Evolutionary conservation across 2,888 invertebrate species (phyloP).

Genomic region (Drosophila formosana): DNA sequence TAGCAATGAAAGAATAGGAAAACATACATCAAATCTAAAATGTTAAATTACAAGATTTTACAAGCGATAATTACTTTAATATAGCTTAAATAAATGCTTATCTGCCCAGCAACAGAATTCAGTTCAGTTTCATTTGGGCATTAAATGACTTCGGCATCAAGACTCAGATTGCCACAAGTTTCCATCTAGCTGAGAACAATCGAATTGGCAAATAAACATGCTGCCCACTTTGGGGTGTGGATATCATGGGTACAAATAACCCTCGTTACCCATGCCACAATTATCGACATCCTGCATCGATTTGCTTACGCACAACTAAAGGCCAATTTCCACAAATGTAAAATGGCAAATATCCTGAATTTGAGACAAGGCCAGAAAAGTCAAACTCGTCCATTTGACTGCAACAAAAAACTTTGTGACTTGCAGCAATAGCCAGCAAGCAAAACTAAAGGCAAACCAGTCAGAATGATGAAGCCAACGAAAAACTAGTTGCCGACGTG

Average conservation of each 20-base stretch:
- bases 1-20: too few relatives aligned
- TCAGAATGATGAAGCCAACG: conserved; percentile 1
- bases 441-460: background rate
- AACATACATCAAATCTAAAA: too few relatives aligned
- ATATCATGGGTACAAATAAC: background rate
- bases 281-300: conserved; percentile 56
- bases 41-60: too few relatives aligned
- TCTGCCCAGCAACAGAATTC: too few relatives aligned
- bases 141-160: background rate
- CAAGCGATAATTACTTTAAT: too few relatives aligned
- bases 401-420: conserved; percentile 37
- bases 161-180: background rate
- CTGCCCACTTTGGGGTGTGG: too few relatives aligned
- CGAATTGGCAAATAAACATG: conserved; percentile 26
- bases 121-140: background rate
- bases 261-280: conserved; percentile 41
- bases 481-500: conserved; percentile 1
- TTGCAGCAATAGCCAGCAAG: conserved; percentile 20
- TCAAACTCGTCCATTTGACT: conserved; percentile 31
- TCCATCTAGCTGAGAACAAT: background rate
- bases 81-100: too few relatives aligned
- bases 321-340: conserved; percentile 55
- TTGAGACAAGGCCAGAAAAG: conserved; percentile 28
- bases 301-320: conserved; percentile 50
- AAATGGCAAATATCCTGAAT: conserved; percentile 37